Percentiles rank a stretch among this genome's conserved stretches.
phyloP scores from a whole-genome alignment of 37 sponge, comb jelly and placozoan species.

The Mnemiopsis leidyi region DNA sequence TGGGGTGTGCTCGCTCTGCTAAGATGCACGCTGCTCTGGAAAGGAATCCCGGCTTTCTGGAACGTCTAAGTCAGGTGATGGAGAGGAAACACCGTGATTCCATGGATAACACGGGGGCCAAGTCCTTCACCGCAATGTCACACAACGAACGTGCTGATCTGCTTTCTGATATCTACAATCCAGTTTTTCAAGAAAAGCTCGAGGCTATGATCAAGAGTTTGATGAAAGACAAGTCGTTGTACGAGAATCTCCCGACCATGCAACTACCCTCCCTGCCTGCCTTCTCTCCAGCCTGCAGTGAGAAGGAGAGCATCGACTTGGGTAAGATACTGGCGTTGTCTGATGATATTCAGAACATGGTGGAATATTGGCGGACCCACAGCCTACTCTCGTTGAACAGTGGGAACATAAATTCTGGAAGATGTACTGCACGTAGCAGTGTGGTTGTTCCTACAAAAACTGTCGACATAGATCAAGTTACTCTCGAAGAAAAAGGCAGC shows the following conservation, averaged over 20 bases:
- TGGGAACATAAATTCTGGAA: not conserved
- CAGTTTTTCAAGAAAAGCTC: not conserved
- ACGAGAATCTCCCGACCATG: not conserved
- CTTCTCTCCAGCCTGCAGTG: not conserved
- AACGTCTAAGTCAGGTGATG: not conserved
- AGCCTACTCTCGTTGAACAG: not conserved
- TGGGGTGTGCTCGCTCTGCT: not conserved
- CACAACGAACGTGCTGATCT: not conserved
- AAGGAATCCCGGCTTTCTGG: not conserved
- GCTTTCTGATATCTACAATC: not conserved
- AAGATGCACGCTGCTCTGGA: not conserved
- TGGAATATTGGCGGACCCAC: slow-evolving; percentile 4
- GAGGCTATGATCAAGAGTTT: not conserved
- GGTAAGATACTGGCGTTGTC: not conserved
- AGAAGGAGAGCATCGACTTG: not conserved
- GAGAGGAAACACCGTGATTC: not conserved
- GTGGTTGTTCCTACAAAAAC: not conserved
- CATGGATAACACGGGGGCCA: not conserved
- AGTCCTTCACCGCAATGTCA: not conserved
- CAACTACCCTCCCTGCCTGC: not conserved
- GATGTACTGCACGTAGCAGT: not conserved
- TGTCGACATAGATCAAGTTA: not conserved
- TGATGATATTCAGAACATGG: not conserved
- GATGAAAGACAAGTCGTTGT: not conserved
- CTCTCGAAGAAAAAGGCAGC: not conserved